phyloP scores from a whole-genome alignment of 2,113 vertebrate genomes.

The Pristiophorus japonicus region DNA sequence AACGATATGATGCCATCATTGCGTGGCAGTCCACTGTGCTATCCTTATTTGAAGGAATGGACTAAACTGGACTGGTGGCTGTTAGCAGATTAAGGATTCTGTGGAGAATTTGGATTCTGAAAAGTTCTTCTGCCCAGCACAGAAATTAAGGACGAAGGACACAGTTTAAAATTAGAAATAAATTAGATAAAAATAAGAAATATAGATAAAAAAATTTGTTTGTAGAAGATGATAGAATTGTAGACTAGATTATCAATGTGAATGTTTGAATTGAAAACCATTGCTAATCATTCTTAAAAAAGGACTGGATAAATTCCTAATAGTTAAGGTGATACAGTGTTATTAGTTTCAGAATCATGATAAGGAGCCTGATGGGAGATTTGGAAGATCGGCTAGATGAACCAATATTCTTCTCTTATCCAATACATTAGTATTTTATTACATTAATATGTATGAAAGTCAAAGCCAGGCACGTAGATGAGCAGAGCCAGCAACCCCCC shows the following conservation, averaged over 20 bases:
- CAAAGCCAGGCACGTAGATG: background rate
- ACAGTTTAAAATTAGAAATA: background rate
- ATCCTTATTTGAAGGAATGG: background rate
- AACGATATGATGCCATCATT: background rate
- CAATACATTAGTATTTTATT: too few relatives aligned
- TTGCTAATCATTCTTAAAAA: background rate
- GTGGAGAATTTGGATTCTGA: background rate
- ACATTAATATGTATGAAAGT: background rate
- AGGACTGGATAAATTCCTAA: background rate
- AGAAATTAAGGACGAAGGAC: background rate
- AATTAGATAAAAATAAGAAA: background rate
- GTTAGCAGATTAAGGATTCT: background rate
- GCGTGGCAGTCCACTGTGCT: background rate
- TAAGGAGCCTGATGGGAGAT: too few relatives aligned
- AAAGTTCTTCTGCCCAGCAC: background rate
- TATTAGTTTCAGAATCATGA: background rate
- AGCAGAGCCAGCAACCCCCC: too few relatives aligned
- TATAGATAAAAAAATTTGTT: background rate
- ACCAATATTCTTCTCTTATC: background rate
- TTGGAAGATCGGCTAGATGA: too few relatives aligned
- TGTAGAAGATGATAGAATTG: background rate
- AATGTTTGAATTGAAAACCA: background rate
- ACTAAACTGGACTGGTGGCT: background rate
- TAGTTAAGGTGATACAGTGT: background rate
- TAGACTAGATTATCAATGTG: too few relatives aligned